Evolutionary conservation across 2,797 vertebrate genomes (phyloP), one percentile per base, ranked within the genome.

Genomic region (Semaprochilodus insignis): DNA sequence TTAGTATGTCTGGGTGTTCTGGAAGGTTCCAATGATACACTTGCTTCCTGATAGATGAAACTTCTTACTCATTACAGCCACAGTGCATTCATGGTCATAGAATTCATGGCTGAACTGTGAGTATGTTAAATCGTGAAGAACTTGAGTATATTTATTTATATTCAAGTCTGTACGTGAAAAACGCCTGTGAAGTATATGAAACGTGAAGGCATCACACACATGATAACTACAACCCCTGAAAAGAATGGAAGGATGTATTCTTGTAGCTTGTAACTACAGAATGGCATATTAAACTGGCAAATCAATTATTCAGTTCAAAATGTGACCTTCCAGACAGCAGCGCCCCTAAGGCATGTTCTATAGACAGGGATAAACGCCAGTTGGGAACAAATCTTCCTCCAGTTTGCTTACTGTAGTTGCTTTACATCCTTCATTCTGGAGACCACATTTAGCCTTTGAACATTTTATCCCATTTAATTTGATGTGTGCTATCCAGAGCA

Each of bases 311-410:
- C 66, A 77, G 77, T 57, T 63, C 23, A 4, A 63, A 74, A 23
- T 71, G 57, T 71, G 75, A 84, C 69, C 67, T 77, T 36, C 31
- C 27, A 36, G 31, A 19, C 63, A 27, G 60, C 65, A 85, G 78
- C 60, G 31, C 81, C 65, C 79, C 83, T 83, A 81, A 81, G 40
- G 51, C 19, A 15, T 67, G 74, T 66, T 85, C 75, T 74, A 40
- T 34, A 80, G 79, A 80, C 48, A 59, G 48, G 66, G 73, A 72
- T 67, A 83, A 83, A 85, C 65, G 74, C 36, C 66, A 83, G 83
- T 76, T 48, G 25, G 79, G 67, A 79, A 80, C 62, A 78, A 83
- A 83, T 81, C 69, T 69, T n/a, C 27, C 36, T 48, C 44, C 21
- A 19, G 59, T 73, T 72, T 74, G 63, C 75, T 66, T 52, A 21